Conservation (phyloP, 2,797 vertebrate species). For the Tokudaia muenninki region DNA sequence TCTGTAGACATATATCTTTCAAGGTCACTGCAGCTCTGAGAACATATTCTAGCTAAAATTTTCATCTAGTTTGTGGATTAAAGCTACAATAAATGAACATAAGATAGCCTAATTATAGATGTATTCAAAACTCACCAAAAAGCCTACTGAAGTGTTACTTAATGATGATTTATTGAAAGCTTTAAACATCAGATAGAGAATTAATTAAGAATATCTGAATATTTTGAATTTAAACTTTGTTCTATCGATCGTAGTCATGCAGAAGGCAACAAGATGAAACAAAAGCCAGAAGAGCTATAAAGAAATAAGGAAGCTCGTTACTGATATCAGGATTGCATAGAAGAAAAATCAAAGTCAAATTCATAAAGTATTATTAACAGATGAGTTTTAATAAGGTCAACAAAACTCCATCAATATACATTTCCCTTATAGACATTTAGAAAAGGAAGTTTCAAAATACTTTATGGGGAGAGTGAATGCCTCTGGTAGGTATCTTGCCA, state of each 20-base stretch:
- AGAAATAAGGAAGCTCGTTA: neutral
- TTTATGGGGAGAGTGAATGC: neutral
- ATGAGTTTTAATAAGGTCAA: neutral
- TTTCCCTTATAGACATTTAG: neutral
- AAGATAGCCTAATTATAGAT: neutral
- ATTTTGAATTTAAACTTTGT: neutral
- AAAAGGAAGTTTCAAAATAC: neutral
- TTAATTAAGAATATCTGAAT: neutral
- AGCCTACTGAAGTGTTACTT: neutral
- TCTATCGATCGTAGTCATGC: neutral
- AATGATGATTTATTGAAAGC: neutral
- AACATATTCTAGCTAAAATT: neutral
- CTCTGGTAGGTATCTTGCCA: neutral
- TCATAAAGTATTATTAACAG: neutral
- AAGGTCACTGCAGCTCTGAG: neutral
- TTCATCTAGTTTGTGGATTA: neutral
- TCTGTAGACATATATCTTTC: neutral
- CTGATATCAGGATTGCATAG: neutral
- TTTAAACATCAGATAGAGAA: neutral
- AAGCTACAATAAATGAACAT: neutral
- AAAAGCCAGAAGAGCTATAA: neutral
- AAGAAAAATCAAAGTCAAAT: slow-evolving; percentile 13
- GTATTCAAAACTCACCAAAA: neutral
- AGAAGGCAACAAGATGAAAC: neutral
- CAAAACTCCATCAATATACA: neutral